Conservation (phyloP, 2,797 vertebrate genomes). For the Botia almorhae region DNA sequence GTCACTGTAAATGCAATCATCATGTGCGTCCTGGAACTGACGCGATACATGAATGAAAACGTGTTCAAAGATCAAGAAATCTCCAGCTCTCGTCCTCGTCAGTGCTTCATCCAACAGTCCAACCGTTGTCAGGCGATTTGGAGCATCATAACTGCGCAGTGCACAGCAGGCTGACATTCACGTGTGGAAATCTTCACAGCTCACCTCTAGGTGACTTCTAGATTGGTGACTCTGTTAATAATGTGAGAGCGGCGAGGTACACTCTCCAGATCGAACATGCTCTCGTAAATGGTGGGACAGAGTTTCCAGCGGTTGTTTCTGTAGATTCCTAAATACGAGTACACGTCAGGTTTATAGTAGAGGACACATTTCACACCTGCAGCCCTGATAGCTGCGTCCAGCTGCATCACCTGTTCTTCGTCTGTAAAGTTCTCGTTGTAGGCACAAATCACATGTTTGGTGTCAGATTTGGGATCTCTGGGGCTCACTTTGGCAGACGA, state of each 20-base stretch:
- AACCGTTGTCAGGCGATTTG: neutral
- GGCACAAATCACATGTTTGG: constrained; percentile 86
- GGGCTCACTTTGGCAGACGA: constrained; percentile 84
- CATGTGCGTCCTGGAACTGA: neutral
- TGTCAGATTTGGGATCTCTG: constrained; percentile 69
- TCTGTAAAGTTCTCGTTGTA: constrained; percentile 88
- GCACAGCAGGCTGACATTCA: neutral
- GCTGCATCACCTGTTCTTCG: constrained; percentile 80
- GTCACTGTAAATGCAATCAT: neutral
- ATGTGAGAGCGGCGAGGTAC: constrained; percentile 86
- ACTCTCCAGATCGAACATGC: constrained; percentile 88
- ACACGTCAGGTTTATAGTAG: constrained; percentile 89
- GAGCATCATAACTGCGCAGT: neutral
- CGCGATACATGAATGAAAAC: neutral
- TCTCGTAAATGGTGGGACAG: constrained; percentile 92
- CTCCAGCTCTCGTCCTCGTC: neutral
- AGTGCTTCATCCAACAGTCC: too few species aligned
- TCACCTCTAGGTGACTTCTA: constrained; percentile 79
- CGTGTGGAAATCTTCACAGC: neutral
- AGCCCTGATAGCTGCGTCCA: constrained; percentile 83
- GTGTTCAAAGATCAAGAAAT: neutral
- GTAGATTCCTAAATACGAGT: constrained; percentile 90
- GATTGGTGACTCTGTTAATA: constrained; percentile 83
- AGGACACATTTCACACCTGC: constrained; percentile 86
- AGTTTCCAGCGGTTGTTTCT: constrained; percentile 90